phyloP scores from a whole-genome alignment of 2,888 invertebrate genomes.

The Meloe dianella region DNA sequence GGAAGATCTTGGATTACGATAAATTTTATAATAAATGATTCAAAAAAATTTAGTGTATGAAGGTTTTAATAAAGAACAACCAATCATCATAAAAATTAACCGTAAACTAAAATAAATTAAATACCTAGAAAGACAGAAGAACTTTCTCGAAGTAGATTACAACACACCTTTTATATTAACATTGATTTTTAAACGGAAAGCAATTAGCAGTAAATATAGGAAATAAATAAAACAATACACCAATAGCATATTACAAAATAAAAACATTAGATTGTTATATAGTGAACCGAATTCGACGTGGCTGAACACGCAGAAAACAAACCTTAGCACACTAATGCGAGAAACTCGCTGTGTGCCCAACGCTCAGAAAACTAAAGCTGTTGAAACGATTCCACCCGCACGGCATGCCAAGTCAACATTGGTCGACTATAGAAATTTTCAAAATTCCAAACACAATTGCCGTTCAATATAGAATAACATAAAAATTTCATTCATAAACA shows the following conservation, averaged over 20 bases:
- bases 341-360: too few relatives aligned
- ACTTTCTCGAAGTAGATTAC: background rate
- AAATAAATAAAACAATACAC: background rate
- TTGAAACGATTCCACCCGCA: too few relatives aligned
- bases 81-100: slow-evolving; percentile 5
- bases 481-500: too few relatives aligned
- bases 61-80: background rate
- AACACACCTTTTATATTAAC: background rate
- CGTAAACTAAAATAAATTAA: background rate
- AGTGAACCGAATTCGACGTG: background rate
- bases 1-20: background rate
- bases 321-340: too few relatives aligned
- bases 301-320: too few relatives aligned
- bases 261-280: background rate
- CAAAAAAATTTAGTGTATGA: background rate
- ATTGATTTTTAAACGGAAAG: background rate
- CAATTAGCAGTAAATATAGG: background rate
- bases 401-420: too few relatives aligned
- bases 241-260: background rate
- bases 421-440: too few relatives aligned
- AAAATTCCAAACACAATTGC: too few relatives aligned
- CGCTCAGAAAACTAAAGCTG: too few relatives aligned
- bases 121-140: background rate
- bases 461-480: too few relatives aligned
- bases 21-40: background rate